phyloP scores from a whole-genome alignment of 2,797 vertebrate species.

The Danio kyathit region DNA sequence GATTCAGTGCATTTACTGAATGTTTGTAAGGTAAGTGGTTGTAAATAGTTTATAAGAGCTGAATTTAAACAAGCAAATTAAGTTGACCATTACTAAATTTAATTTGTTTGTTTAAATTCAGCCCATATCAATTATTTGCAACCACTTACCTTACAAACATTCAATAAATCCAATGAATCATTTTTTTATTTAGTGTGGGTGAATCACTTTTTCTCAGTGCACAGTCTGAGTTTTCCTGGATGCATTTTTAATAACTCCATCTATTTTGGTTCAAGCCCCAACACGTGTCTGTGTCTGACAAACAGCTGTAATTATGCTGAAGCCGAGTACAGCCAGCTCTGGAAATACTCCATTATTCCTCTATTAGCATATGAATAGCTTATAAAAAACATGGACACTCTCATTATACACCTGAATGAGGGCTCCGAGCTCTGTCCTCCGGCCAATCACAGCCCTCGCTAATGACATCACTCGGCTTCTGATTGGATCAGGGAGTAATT shows the following conservation, averaged over 20 bases:
- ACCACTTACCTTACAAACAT: too few relatives aligned
- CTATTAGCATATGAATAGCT: conserved; percentile 75
- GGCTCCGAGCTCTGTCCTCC: conserved; percentile 54
- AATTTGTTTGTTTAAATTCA: too few relatives aligned
- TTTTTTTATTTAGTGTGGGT: background rate
- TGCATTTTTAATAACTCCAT: conserved; percentile 32
- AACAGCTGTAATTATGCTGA: conserved; percentile 72
- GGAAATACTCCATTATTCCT: conserved; percentile 66
- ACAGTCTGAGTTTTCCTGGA: background rate
- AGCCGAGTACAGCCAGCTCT: conserved; percentile 54
- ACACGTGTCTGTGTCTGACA: conserved; percentile 65
- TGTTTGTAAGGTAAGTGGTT: too few relatives aligned
- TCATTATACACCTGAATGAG: conserved; percentile 44
- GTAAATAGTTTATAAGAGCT: too few relatives aligned
- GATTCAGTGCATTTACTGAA: too few relatives aligned
- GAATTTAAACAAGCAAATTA: too few relatives aligned
- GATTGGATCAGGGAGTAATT: conserved; percentile 66
- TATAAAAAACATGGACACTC: conserved; percentile 45
- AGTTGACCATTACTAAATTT: too few relatives aligned
- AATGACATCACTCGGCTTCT: conserved; percentile 42
- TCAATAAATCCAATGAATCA: too few relatives aligned
- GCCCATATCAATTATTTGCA: too few relatives aligned
- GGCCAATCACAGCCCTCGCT: conserved; percentile 66
- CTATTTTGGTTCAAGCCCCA: conserved; percentile 44
- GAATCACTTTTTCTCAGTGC: too few relatives aligned